Base-by-base conservation (phyloP, 1,140 invertebrate species). In the Philaenus spumarius region DNA sequence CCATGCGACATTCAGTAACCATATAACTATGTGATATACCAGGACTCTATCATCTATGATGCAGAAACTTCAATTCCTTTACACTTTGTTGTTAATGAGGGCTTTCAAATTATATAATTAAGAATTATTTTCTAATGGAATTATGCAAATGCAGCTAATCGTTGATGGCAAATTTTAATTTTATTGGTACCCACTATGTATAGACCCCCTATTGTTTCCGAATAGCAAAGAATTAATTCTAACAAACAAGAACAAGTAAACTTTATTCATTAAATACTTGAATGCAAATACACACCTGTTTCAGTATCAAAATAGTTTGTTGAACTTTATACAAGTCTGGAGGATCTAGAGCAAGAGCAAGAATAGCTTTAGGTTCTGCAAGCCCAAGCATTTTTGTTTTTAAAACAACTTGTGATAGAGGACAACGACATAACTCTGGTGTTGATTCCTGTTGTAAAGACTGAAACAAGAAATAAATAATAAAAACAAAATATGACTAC, bases 261-360 rank as follows among this genome's bases (percentile, higher is more conserved):
- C 14, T 50, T 48, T 48, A 35, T 14, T 7, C 6, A 34, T 0
- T 12, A 3, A 42, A 9, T 20, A 23, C 7, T 47, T 11, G 19
- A 37, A 51, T n/a, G 43, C n/a, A 35, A n/a, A n/a, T 30, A 61
- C 40, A 63, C 71, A 89, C 83, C 78, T 96, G 91, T 78, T 97
- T 97, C 0, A 98, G 74, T 34, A 82, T 72, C 6, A 94, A 74
- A 52, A 97, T 78, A 1, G 93, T 93, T 12, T 80, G 76, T 45
- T 84, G 78, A 59, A 98, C 87, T 66, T 93, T 90, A 7, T 76
- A 77, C 11, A 94, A 72, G 70, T 90, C 83, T 0, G 96, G 96
- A 20, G 93, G 93, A 68, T 92, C 86, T 65, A 98, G 76, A 0
- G 92, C 88, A 1, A 93, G 71, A 0, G 87, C 90, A 0, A 98